phyloP scores from a whole-genome alignment of 2,113 vertebrate species.

The Quiscalus mexicanus region DNA sequence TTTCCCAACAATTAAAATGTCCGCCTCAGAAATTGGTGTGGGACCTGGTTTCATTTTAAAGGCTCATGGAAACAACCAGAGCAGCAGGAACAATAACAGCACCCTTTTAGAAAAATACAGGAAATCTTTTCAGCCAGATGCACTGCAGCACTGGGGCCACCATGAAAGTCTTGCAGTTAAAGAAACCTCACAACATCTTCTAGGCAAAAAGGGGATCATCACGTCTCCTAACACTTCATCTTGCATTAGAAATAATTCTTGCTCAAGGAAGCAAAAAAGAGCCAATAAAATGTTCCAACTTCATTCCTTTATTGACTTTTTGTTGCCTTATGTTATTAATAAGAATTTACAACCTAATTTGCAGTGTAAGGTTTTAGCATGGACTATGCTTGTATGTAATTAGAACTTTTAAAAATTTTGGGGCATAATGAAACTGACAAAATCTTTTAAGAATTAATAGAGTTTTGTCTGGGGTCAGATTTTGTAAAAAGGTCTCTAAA shows the following conservation, averaged over 20 bases:
- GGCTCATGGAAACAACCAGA: conserved; percentile 11
- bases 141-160: conserved; percentile 58
- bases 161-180: conserved; percentile 50
- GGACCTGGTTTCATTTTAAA: not conserved
- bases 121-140: conserved; percentile 68
- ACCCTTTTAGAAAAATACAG: conserved; percentile 58
- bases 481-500: not conserved
- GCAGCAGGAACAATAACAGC: conserved; percentile 50
- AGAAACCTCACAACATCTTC: conserved; percentile 61
- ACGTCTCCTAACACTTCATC: conserved; percentile 60
- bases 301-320: conserved; percentile 45
- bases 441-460: not conserved
- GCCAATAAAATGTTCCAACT: conserved; percentile 57
- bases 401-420: not conserved
- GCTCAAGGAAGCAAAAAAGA: conserved; percentile 37
- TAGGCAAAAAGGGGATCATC: conserved; percentile 63
- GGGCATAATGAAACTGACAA: not conserved
- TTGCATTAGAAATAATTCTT: conserved; percentile 56
- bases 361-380: not conserved
- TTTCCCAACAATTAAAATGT: not conserved
- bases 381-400: not conserved
- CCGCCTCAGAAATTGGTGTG: not conserved
- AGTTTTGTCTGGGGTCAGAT: not conserved
- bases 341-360: conserved; percentile 52
- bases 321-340: conserved; percentile 50